These are phyloP conservation scores for Araneus ventricosus DNA, from an alignment of 1,140 invertebrate genomes.

Conservation along the genomic window DNA sequence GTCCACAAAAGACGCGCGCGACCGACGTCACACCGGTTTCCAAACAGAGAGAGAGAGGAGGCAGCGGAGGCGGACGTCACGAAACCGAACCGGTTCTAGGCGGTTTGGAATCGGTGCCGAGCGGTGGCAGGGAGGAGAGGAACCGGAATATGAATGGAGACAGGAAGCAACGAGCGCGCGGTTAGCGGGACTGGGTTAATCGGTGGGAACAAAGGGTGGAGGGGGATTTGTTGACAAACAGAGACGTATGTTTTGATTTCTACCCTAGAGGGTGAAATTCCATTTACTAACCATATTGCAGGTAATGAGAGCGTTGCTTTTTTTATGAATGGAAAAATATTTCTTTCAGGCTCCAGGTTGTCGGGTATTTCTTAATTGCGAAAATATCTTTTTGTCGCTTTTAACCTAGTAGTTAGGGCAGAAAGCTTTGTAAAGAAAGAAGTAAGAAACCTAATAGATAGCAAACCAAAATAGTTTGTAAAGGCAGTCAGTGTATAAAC, in stretches of 20 bases:
- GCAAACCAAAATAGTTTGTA: no score
- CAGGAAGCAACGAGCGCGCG: neutral
- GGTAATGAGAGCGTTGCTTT: neutral
- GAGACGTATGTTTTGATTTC: neutral
- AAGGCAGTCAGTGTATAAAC: no score
- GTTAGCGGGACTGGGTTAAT: slow-evolving; percentile 19
- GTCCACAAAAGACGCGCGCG: neutral
- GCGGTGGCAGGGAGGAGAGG: neutral
- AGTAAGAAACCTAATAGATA: no score
- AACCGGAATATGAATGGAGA: slow-evolving; percentile 29
- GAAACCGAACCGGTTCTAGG: neutral
- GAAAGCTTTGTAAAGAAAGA: no score
- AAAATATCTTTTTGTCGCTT: no score
- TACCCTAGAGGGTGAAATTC: neutral
- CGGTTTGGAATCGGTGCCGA: neutral
- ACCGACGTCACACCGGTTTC: slow-evolving; percentile 10
- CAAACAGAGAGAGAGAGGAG: neutral
- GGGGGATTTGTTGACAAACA: slow-evolving; percentile 43
- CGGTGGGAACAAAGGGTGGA: neutral
- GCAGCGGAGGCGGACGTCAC: neutral
- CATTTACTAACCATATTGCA: neutral
- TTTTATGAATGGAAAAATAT: neutral
- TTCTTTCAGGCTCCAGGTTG: neutral
- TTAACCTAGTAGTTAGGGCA: no score
- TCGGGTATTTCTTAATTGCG: neutral